phyloP scores from a whole-genome alignment of 2,888 invertebrate species.

The Ferrisia virgata region DNA sequence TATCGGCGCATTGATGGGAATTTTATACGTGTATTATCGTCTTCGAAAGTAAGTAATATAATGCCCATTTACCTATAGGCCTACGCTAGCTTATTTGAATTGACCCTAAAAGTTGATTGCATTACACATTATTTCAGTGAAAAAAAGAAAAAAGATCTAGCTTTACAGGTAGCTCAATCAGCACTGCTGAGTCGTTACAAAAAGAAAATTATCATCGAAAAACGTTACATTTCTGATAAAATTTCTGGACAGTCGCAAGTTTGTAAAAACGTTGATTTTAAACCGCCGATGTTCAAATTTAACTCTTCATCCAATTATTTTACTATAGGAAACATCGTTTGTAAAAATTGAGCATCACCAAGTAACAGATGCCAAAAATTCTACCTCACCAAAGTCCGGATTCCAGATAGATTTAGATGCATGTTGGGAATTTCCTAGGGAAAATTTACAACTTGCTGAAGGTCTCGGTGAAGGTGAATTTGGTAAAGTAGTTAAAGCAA shows the following conservation, averaged over 20 bases:
- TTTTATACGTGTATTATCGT: conserved; percentile 67
- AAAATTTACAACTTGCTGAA: conserved; percentile 72
- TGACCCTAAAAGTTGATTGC: background rate
- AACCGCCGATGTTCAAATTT: no score
- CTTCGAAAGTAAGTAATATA: conserved; percentile 58
- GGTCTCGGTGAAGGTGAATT: conserved; percentile 96
- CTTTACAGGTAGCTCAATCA: conserved; percentile 73
- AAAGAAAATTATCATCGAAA: conserved; percentile 84
- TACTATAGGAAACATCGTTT: conserved; percentile 72
- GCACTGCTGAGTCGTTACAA: conserved; percentile 86
- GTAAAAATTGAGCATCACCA: conserved; percentile 89
- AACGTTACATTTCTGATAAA: conserved; percentile 63
- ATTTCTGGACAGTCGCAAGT: conserved; percentile 59
- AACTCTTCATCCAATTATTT: background rate
- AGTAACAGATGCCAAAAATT: conserved; percentile 62
- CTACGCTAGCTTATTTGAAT: no score
- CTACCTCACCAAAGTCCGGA: conserved; percentile 74
- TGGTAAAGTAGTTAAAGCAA: conserved; percentile 90
- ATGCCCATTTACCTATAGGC: no score
- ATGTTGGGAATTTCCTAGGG: conserved; percentile 88
- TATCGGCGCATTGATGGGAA: conserved; percentile 59
- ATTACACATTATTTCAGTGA: conserved; percentile 13
- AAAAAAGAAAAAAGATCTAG: conserved; percentile 74
- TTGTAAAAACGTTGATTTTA: no score
- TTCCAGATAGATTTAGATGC: conserved; percentile 94